Base-by-base conservation (phyloP, 2,888 invertebrate genomes). In the Dioctria linearis region DNA sequence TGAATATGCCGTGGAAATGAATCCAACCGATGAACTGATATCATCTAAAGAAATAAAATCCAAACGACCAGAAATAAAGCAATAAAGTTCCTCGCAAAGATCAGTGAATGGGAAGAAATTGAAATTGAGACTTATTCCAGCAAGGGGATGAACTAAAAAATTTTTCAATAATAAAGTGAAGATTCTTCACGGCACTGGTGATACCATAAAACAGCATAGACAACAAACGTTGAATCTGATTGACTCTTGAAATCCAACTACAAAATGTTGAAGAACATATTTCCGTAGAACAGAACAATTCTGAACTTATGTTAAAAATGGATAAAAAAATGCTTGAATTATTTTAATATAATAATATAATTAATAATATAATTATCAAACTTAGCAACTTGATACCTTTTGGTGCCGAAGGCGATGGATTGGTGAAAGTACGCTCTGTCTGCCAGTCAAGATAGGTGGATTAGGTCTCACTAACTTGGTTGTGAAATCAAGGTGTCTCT, bases 91-190 rank as follows among this genome's bases (percentile, higher is more conserved):
- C 2, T 25, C 37, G 5, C 79, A 79, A 39, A 1, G 39, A 6
- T 46, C 66, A 2, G 3, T 61, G 4, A 81, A 81, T 54, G 67
- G 76, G 5, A 80, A 69, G 42, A 76, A 63, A 11, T 6, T 39
- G 46, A 66, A 42, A 81, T 81, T 71, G 42, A 81, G 46, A 76
- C 4, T 40, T 67, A 76, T n/a, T 49, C 75, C 13, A 75, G 76
- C 25, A 51, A 69, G 39, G 65, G 2, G 37, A 73, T 11, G 67
- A 69, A 11, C 59, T 75, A 81, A 13, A 39, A 67, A 2, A 46
- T 25, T 5, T n/a, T 11, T 76, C 1, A 13, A 37, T 2, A n/a
- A 43, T 13, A 81, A 79, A 9, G 57, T 61, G 40, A 46, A 43
- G 8, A 46, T 40, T 8, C 54, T 81, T 8, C 5, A 49, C 0